Percentiles rank a stretch among this genome's conserved stretches.
Conservation (phyloP, 2,888 invertebrate species). For the Trachelus stipa region DNA sequence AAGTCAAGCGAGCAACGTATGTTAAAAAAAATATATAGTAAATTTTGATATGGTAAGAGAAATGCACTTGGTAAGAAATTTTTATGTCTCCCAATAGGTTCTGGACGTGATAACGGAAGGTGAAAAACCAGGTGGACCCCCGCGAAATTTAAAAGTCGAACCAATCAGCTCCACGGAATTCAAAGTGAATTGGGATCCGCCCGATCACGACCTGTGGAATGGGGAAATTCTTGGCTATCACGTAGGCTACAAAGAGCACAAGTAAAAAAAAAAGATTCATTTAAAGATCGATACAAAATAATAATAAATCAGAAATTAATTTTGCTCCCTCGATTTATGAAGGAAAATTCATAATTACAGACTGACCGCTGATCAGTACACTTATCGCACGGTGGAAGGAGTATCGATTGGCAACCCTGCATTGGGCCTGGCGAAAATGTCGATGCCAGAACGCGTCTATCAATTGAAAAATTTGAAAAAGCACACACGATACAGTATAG, state of each 20-base stretch:
- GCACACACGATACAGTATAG: conserved; percentile 69
- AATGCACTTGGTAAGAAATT: neutral
- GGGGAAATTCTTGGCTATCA: conserved; percentile 89
- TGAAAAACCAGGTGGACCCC: conserved; percentile 80
- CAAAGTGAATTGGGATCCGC: conserved; percentile 88
- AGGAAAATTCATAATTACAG: conserved; percentile 32
- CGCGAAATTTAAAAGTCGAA: conserved; percentile 84
- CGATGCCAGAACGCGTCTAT: conserved; percentile 61
- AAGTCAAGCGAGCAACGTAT: conserved; percentile 86
- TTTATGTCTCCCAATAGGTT: conserved; percentile 41
- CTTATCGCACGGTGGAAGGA: conserved; percentile 62
- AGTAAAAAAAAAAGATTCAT: conserved; percentile 40
- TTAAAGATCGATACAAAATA: neutral
- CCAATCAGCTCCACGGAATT: conserved; percentile 88
- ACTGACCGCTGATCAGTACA: conserved; percentile 56
- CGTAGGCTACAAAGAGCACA: conserved; percentile 81
- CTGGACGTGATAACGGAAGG: conserved; percentile 62
- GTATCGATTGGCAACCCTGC: conserved; percentile 62
- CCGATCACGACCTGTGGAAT: conserved; percentile 87
- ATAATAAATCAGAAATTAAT: neutral
- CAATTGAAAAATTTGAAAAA: conserved; percentile 67
- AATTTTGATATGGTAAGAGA: neutral
- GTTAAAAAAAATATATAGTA: conserved; percentile 30
- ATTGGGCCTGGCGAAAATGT: conserved; percentile 59
- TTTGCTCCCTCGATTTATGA: conserved; percentile 7